A percentile compares a stretch with the other conserved stretches of the same genome.
These are phyloP conservation scores for Callipepla californica DNA, from an alignment of 2,113 vertebrate species.

Conservation along the genomic window DNA sequence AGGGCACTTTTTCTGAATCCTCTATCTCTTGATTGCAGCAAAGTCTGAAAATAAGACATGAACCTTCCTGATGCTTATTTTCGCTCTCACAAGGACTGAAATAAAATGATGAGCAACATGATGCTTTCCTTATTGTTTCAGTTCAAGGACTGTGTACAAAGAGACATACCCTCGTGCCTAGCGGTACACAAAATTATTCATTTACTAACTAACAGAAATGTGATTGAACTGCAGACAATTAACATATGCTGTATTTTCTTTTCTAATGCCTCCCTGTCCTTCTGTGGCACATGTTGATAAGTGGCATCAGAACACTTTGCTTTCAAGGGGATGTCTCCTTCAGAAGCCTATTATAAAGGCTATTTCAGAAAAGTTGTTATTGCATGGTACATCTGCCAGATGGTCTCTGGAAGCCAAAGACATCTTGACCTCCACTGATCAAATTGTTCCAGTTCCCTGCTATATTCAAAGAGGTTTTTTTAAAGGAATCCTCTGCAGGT, in stretches of 20 bases:
- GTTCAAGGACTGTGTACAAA: constrained; percentile 48
- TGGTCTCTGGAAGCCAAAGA: constrained; percentile 19
- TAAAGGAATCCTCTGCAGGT: neutral
- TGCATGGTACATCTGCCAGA: neutral
- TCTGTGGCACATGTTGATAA: neutral
- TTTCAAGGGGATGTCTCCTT: constrained; percentile 25
- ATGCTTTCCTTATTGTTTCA: constrained; percentile 44
- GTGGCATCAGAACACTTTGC: neutral
- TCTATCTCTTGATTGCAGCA: neutral
- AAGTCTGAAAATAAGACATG: constrained; percentile 12
- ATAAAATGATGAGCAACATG: neutral
- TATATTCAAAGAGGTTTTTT: neutral
- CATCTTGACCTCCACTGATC: neutral
- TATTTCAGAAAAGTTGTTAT: constrained; percentile 46
- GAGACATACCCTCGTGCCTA: constrained; percentile 17
- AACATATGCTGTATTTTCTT: constrained; percentile 36
- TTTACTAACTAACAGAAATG: constrained; percentile 34
- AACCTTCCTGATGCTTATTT: constrained; percentile 37
- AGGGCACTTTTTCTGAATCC: neutral
- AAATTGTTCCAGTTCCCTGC: constrained; percentile 30
- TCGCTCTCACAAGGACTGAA: neutral
- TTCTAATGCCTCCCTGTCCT: constrained; percentile 6
- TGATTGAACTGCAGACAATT: constrained; percentile 45
- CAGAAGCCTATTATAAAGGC: constrained; percentile 54
- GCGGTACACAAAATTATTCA: constrained; percentile 39